phyloP scores from a whole-genome alignment of 2,888 invertebrate species.

The Callyntrura sp. region DNA sequence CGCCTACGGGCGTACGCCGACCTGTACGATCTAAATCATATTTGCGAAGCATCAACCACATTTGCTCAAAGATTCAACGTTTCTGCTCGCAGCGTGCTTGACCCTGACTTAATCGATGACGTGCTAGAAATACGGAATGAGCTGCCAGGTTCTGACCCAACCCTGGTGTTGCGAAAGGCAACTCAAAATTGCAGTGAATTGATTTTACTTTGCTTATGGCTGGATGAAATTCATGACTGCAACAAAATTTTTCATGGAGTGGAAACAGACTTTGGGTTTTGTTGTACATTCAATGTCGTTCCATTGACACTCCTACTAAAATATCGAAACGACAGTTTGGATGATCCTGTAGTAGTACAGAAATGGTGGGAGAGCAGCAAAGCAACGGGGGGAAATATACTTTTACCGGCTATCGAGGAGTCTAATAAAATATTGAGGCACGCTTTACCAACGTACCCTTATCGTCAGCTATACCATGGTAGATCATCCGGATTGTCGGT shows the following conservation, averaged over 20 bases:
- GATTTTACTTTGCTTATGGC: slow-evolving; percentile 90
- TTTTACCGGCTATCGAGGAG: slow-evolving; percentile 42
- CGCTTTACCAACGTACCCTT: slow-evolving; percentile 65
- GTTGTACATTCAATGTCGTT: slow-evolving; percentile 31
- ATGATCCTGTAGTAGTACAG: slow-evolving; percentile 43
- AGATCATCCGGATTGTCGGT: background rate
- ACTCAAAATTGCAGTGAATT: slow-evolving; percentile 89
- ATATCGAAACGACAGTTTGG: slow-evolving; percentile 74
- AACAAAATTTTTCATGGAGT: slow-evolving; percentile 90
- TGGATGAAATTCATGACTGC: slow-evolving; percentile 88
- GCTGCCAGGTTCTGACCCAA: slow-evolving; percentile 58
- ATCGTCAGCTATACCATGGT: slow-evolving; percentile 18
- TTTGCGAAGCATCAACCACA: slow-evolving; percentile 78
- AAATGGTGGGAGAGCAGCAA: slow-evolving; percentile 51
- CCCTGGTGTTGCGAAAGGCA: slow-evolving; percentile 85
- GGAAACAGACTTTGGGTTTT: slow-evolving; percentile 88
- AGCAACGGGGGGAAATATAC: slow-evolving; percentile 41
- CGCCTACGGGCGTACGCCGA: slow-evolving; percentile 51
- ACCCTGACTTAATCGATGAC: slow-evolving; percentile 25
- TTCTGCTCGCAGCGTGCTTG: slow-evolving; percentile 44
- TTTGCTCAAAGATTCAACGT: slow-evolving; percentile 80
- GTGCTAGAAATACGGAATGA: slow-evolving; percentile 23
- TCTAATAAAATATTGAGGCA: background rate
- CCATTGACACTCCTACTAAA: slow-evolving; percentile 84
- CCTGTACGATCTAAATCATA: slow-evolving; percentile 78